A percentile compares a stretch with the other conserved stretches of the same genome.
These are phyloP conservation scores for Metallyticus violacea DNA, from an alignment of 2,888 invertebrate species.

Conservation along the genomic window DNA sequence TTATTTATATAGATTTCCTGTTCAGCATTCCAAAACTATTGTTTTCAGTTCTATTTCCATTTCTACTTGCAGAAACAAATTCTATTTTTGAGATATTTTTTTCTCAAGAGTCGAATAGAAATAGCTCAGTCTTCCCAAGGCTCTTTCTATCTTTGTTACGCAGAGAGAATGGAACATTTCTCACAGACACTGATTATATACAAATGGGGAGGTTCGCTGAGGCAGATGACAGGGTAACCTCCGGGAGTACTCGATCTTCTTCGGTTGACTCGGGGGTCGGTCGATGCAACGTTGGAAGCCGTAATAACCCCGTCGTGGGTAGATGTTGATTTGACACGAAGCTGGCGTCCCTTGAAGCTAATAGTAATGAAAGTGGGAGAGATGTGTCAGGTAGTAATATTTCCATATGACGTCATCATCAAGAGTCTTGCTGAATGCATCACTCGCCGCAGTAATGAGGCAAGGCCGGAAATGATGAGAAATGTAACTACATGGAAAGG, in stretches of 20 bases:
- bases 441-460: background rate
- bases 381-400: background rate
- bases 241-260: background rate
- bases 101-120: too few species aligned
- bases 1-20: too few species aligned
- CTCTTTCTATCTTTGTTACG: background rate
- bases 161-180: too few species aligned
- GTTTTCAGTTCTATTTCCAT: background rate
- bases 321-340: background rate
- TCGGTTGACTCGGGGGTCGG: background rate
- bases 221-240: background rate
- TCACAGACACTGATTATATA: background rate
- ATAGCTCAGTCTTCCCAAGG: background rate
- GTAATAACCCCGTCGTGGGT: background rate
- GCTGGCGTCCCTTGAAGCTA: background rate
- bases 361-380: background rate
- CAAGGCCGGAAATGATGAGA: background rate
- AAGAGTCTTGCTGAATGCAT: background rate
- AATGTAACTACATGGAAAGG: background rate
- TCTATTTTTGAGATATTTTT: too few species aligned
- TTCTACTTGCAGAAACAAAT: too few species aligned
- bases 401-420: background rate
- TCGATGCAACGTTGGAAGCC: too few species aligned
- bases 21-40: background rate
- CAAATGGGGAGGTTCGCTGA: background rate